Evolutionary conservation across 2,888 invertebrate species (phyloP).

Genomic region (Exephanes ischioxanthus): DNA sequence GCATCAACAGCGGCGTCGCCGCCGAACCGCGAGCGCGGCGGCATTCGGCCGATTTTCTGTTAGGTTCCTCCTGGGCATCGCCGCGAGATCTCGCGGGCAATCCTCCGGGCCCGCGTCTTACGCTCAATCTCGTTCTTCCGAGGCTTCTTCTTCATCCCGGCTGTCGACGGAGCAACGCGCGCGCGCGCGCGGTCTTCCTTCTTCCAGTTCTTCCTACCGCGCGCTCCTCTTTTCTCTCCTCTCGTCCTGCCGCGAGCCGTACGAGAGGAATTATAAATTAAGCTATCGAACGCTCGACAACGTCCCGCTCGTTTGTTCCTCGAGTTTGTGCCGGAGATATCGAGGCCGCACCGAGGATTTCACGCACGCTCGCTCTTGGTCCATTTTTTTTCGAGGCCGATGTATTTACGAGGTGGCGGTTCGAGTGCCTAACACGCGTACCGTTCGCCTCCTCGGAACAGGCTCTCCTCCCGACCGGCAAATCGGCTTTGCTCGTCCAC

Average conservation of each 20-base stretch:
- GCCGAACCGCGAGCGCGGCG: constrained; percentile 49
- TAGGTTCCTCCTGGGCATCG: constrained; percentile 68
- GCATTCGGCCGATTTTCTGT: constrained; percentile 73
- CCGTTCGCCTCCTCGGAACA: constrained; percentile 19
- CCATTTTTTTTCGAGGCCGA: not conserved
- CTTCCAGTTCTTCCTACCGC: constrained; percentile 51
- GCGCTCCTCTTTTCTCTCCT: constrained; percentile 50
- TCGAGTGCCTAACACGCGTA: constrained; percentile 31
- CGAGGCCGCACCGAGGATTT: not conserved
- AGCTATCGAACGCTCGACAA: constrained; percentile 82
- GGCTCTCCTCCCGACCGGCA: constrained; percentile 31
- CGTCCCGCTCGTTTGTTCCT: constrained; percentile 65
- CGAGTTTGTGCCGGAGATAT: constrained; percentile 13
- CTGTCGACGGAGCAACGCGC: constrained; percentile 48
- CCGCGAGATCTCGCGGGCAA: constrained; percentile 63
- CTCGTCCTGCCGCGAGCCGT: constrained; percentile 64
- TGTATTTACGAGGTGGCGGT: constrained; percentile 22
- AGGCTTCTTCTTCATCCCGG: constrained; percentile 70
- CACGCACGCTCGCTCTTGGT: constrained; percentile 4
- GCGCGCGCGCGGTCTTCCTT: constrained; percentile 50
- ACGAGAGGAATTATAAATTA: constrained; percentile 82
- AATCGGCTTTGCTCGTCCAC: constrained; percentile 51
- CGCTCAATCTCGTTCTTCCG: constrained; percentile 65
- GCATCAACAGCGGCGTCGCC: constrained; percentile 32
- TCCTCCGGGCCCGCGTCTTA: constrained; percentile 52